Evolutionary conservation across 1,140 invertebrate species (phyloP).

Genomic region (Cotesia glomerata): DNA sequence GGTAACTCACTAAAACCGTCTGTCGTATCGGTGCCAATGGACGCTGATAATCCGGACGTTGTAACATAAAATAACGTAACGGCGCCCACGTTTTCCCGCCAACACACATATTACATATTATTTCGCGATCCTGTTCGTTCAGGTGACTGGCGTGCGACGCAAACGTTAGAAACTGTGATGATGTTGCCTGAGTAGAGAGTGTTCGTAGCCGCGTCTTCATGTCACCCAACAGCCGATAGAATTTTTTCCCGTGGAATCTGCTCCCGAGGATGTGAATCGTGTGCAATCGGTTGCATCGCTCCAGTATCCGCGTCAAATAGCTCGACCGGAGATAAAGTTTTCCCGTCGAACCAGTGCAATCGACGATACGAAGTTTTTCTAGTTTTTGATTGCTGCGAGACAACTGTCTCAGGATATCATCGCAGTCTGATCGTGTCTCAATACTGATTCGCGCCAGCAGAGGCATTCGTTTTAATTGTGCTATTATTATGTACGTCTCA

Average conservation of each 20-base stretch:
- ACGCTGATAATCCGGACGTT: slow-evolving; percentile 18
- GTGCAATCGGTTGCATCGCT: slow-evolving; percentile 44
- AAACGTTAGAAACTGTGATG: slow-evolving; percentile 42
- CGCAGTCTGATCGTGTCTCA: slow-evolving; percentile 38
- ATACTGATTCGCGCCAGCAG: slow-evolving; percentile 39
- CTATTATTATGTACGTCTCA: slow-evolving; percentile 37
- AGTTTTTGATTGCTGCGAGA: slow-evolving; percentile 45
- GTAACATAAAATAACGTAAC: slow-evolving; percentile 37
- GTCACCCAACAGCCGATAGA: slow-evolving; percentile 42
- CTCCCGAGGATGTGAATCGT: slow-evolving; percentile 39
- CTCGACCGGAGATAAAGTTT: slow-evolving; percentile 40
- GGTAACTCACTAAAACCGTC: slow-evolving; percentile 39
- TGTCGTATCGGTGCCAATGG: slow-evolving; percentile 2
- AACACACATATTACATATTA: slow-evolving; percentile 28
- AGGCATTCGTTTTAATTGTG: slow-evolving; percentile 49
- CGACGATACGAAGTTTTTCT: slow-evolving; percentile 37
- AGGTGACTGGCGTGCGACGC: slow-evolving; percentile 35
- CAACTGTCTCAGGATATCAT: slow-evolving; percentile 47
- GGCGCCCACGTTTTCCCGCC: slow-evolving; percentile 28
- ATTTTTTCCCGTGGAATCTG: slow-evolving; percentile 43
- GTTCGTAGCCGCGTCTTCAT: slow-evolving; percentile 33
- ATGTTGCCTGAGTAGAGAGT: slow-evolving; percentile 26
- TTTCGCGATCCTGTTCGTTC: slow-evolving; percentile 33
- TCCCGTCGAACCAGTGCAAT: slow-evolving; percentile 41
- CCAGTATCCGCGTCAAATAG: slow-evolving; percentile 41